These are phyloP conservation scores for Triplophysa yarkandensis DNA, from an alignment of 2,797 vertebrate genomes.

Conservation along the genomic window DNA sequence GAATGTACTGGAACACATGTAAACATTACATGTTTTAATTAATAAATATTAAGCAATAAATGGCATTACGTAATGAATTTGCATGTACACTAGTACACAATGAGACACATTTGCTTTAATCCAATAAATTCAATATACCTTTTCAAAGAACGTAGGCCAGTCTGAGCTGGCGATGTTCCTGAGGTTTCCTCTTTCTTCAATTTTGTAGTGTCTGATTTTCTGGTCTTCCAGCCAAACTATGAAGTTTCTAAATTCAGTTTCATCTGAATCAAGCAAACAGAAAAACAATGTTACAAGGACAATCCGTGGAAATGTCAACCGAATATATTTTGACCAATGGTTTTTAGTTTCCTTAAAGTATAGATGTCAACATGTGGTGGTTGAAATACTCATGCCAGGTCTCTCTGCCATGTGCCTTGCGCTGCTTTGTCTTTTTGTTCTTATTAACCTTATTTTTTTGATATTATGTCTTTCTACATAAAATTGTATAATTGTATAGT, in stretches of 20 bases:
- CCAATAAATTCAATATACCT: conserved; percentile 75
- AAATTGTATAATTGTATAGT: too few relatives aligned
- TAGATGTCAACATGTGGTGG: too few relatives aligned
- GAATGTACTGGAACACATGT: conserved; percentile 81
- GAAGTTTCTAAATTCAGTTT: conserved; percentile 95
- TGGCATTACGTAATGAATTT: too few relatives aligned
- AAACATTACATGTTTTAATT: not conserved
- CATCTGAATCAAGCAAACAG: conserved; percentile 76
- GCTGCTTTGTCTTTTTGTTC: too few relatives aligned
- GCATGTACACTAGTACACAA: not conserved
- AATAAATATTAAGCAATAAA: too few relatives aligned
- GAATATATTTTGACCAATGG: too few relatives aligned
- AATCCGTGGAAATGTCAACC: too few relatives aligned
- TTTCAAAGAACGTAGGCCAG: conserved; percentile 89
- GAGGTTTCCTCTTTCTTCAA: conserved; percentile 93
- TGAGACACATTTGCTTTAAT: not conserved
- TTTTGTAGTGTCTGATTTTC: conserved; percentile 97
- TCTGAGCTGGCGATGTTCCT: conserved; percentile 93
- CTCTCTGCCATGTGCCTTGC: too few relatives aligned
- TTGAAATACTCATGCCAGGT: too few relatives aligned
- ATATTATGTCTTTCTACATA: too few relatives aligned
- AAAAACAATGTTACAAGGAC: not conserved
- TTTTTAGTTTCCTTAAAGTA: too few relatives aligned
- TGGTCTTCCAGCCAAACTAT: conserved; percentile 99
- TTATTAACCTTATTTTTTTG: too few relatives aligned